Evolutionary conservation across 2,888 invertebrate species (phyloP), one percentile per base, ranked within the genome.

Genomic region (Cremastinae sp.): DNA sequence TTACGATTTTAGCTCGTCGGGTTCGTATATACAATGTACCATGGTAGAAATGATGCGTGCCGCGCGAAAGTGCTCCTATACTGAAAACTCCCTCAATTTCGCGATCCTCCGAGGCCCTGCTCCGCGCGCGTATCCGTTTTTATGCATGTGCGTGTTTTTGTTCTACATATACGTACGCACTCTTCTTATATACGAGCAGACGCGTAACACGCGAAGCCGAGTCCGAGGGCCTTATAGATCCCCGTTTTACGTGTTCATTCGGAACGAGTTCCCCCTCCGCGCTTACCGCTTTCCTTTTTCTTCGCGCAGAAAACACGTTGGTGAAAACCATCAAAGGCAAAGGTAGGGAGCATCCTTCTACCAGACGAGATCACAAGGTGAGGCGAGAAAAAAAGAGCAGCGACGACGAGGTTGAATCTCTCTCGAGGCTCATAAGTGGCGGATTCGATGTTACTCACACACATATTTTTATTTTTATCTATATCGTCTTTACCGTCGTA

Each of bases 1-100:
- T 86, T 84, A 85, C 81, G 82, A 82, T 75, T 80, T 77, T 70
- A 51, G 79, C 74, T 28, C 5, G 80, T 78, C 39, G 56, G 62
- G 70, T 56, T 45, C 37, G 62, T 68, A 43, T 45, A 62, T 56
- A 28, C 5, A 2, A 5, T 2, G 56, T 56, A 28, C 5, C 28
- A 5, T 2, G 56, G 20, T 22, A 49, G 56, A 43, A 56, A 68
- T 43, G 68, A 64, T 71, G 75, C 75, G 56, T 70, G 61, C 56
- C 37, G 41, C 56, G n/a, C 37, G 51, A 64, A 68, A 76, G 72
- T 58, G 47, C 12, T 64, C 56, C 39, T 22, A 56, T 1, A 47
- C 61, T 35, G 65, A 76, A 59, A 66, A 18, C 56, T 53, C 56
- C 18, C 66, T 56, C 51, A 18, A 64, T 72, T 16, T 47, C 62